Base-by-base conservation (phyloP, 2,888 invertebrate species). In the Callyntrura sp. region DNA sequence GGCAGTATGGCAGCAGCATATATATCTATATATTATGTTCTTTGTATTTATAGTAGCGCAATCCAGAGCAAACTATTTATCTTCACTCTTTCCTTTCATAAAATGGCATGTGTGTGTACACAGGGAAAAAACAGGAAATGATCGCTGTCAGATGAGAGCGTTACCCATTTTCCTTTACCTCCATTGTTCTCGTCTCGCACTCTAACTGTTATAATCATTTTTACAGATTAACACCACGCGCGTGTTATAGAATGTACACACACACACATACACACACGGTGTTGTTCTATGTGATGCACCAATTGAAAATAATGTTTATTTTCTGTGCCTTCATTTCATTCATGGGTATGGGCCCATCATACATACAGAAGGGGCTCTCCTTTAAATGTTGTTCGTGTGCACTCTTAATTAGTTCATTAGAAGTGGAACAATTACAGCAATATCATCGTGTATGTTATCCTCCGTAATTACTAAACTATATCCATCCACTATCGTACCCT, bases 331-430 rank as follows among this genome's bases (percentile, higher is more conserved):
- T 76, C 76, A 48, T 51, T 55, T 35, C 57, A 55, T 28, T 79
- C 55, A 83, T 60, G 35, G 70, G 68, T 25, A 35, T 35, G 35
- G 6, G 35, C 35, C 35, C 35, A 35, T 35, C n/a, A 6, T 35
- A 43, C 48, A 35, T 65, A 28, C 28, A 85, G 3, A 6, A 35
- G 51, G 25, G 65, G 65, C n/a, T 35, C 35, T 35, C n/a, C 28
- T 68, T 5, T 35, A 35, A 68, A 35, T 68, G 65, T 68, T 82
- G 81, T 79, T 79, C 79, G 79, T 79, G 79, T 35, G 55, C 57
- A 20, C 79, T 82, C 82, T 84, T 89, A 89, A 89, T 89, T 89
- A 85, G 84, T 85, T 85, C 89, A 89, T 89, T 89, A 85, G 85
- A 89, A 70, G 85, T 89, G 35, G 89, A 89, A 81, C 89, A 85